Evolutionary conservation across 1,140 invertebrate genomes (phyloP).

Genomic region (Papilio polytes): DNA sequence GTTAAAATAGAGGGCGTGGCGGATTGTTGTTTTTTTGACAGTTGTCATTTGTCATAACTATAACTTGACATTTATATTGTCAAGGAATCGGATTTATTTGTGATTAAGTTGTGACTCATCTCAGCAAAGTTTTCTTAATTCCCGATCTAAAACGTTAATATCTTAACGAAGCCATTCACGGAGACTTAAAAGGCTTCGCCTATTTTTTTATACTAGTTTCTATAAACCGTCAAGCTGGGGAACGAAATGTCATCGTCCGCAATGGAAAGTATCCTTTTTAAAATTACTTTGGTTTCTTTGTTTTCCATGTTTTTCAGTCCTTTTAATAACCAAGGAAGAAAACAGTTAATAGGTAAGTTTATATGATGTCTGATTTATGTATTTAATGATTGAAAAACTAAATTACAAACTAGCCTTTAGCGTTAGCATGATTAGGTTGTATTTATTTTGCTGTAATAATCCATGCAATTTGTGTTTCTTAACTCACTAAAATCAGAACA

Average conservation of each 20-base stretch:
- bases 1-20: no score
- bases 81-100: neutral
- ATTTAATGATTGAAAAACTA: neutral
- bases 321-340: neutral
- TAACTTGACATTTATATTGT: neutral
- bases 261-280: constrained; percentile 94
- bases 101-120: constrained; percentile 50
- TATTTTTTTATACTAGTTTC: constrained; percentile 60
- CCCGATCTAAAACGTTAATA: neutral
- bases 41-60: neutral
- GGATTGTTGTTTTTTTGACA: no score
- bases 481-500: constrained; percentile 88
- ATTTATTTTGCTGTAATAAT: neutral
- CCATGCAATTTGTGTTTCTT: constrained; percentile 50
- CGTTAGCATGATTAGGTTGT: neutral
- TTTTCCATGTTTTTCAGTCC: neutral
- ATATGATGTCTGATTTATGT: no score
- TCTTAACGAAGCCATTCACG: neutral
- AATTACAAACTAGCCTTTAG: neutral
- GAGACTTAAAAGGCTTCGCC: constrained; percentile 45
- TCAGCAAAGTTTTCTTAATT: constrained; percentile 33
- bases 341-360: no score
- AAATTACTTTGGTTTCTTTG: neutral
- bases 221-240: constrained; percentile 86
- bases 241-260: constrained; percentile 93